A percentile compares a stretch with the other conserved stretches of the same genome.
Conservation (phyloP, 2,797 vertebrate species). For the Iguana delicatissima region DNA sequence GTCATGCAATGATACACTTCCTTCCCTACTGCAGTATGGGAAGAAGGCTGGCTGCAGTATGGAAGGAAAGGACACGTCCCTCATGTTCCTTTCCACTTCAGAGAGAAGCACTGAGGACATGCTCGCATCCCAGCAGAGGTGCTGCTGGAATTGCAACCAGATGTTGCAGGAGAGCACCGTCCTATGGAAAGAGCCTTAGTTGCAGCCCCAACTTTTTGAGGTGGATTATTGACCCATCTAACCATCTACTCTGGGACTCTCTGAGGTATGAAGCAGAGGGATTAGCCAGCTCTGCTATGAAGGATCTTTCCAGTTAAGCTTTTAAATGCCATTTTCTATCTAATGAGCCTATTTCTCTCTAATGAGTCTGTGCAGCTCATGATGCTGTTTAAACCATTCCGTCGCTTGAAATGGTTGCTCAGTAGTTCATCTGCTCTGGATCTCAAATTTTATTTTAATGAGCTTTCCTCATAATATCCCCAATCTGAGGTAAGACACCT, state of each 20-base stretch:
- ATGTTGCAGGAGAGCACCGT: no score
- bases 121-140: no score
- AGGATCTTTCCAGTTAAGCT: neutral
- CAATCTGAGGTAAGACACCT: constrained; percentile 56
- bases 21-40: no score
- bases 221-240: neutral
- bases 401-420: constrained; percentile 42
- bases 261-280: neutral
- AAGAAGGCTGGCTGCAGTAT: no score
- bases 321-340: neutral
- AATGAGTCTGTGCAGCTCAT: constrained; percentile 44
- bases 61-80: no score
- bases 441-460: constrained; percentile 66
- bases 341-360: constrained; percentile 13
- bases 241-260: neutral
- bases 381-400: constrained; percentile 37
- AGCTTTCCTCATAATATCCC: constrained; percentile 55
- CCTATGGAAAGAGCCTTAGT: no score
- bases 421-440: constrained; percentile 53
- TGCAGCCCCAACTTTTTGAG: neutral
- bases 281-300: neutral
- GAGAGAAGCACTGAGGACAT: no score
- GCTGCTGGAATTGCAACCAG: no score
- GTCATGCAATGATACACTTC: no score
- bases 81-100: no score